phyloP scores from a whole-genome alignment of 2,888 invertebrate genomes.

The Agonopterix subpropinquella region DNA sequence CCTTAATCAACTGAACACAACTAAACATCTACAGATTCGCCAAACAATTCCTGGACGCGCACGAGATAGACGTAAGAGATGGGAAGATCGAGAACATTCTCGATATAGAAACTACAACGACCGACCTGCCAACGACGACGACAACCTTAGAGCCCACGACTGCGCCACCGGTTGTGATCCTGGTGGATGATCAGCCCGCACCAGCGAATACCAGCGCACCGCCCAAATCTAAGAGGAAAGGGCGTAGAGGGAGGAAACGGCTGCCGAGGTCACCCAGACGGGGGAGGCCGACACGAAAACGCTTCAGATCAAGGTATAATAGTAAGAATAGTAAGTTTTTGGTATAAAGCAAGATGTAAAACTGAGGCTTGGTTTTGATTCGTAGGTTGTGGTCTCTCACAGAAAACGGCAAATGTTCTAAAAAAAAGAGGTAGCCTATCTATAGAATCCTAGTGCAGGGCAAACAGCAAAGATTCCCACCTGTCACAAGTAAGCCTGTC shows the following conservation, averaged over 20 bases:
- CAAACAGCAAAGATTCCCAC: too few species aligned
- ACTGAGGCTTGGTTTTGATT: background rate
- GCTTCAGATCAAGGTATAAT: conserved; percentile 65
- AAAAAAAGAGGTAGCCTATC: too few species aligned
- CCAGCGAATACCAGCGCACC: conserved; percentile 46
- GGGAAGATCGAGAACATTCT: conserved; percentile 53
- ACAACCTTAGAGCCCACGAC: conserved; percentile 44
- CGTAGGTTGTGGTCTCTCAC: too few species aligned
- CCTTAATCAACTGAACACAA: too few species aligned
- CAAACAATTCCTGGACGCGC: conserved; percentile 81
- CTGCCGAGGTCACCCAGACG: conserved; percentile 61
- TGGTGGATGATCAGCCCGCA: conserved; percentile 64
- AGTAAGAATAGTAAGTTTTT: background rate
- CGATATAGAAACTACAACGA: conserved; percentile 46
- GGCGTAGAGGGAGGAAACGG: conserved; percentile 51
- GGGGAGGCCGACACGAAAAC: conserved; percentile 63
- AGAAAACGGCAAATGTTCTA: too few species aligned
- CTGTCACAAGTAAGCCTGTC: too few species aligned
- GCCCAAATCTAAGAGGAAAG: conserved; percentile 45
- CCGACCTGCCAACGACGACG: conserved; percentile 38
- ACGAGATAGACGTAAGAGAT: conserved; percentile 70
- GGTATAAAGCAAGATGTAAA: background rate
- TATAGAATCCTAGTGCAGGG: too few species aligned
- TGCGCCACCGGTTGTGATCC: conserved; percentile 54
- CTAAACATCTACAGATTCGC: conserved; percentile 67